A percentile compares a stretch with the other conserved stretches of the same genome.
These are phyloP conservation scores for Xiphorhynchus erythropygius DNA, from an alignment of 2,797 vertebrate species.

Conservation along the genomic window DNA sequence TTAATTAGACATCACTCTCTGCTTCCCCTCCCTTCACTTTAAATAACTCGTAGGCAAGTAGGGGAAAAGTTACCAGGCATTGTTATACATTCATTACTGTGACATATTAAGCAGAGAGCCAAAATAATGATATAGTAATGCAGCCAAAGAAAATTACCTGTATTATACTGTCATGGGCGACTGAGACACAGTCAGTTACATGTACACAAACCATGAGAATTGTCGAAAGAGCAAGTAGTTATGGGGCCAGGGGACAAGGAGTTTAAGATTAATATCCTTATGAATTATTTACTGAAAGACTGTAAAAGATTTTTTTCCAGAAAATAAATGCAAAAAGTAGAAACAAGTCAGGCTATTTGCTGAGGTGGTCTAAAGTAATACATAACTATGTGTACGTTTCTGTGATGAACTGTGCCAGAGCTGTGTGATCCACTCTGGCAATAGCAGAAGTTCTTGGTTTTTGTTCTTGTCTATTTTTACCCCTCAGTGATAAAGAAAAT, in stretches of 20 bases:
- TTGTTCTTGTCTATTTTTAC: neutral
- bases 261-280: conserved; percentile 9
- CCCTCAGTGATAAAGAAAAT: neutral
- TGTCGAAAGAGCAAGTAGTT: conserved; percentile 51
- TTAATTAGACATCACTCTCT: conserved; percentile 33
- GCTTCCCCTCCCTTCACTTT: neutral
- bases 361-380: neutral
- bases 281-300: conserved; percentile 22
- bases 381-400: neutral
- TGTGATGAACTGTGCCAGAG: neutral
- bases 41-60: conserved; percentile 8
- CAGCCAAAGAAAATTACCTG: conserved; percentile 50
- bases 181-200: neutral
- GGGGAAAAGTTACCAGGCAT: conserved; percentile 6
- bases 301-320: neutral
- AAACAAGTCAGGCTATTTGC: neutral
- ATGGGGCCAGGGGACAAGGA: neutral
- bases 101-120: conserved; percentile 37
- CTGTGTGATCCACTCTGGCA: neutral
- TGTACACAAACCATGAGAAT: neutral
- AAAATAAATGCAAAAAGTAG: conserved; percentile 15
- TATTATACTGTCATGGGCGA: conserved; percentile 25
- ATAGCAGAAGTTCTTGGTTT: neutral
- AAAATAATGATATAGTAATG: conserved; percentile 39
- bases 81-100: conserved; percentile 23